phyloP scores from a whole-genome alignment of 2,797 vertebrate species.

The Zenarchopterus dispar region DNA sequence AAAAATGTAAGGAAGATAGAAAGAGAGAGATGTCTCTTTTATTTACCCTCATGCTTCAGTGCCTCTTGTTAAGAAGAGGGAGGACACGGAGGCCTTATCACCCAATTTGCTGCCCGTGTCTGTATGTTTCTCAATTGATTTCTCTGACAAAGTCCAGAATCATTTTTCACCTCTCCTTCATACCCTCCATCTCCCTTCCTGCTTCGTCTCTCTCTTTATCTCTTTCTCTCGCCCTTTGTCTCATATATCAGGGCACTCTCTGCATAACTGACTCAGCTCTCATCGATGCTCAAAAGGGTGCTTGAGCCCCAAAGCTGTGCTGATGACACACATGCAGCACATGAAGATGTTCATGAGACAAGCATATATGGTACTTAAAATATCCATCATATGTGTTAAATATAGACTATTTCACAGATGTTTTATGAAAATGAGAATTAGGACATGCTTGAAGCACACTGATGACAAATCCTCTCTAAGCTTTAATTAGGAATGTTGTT shows the following conservation, averaged over 20 bases:
- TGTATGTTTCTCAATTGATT: constrained; percentile 79
- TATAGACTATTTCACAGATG: constrained; percentile 83
- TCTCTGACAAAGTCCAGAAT: constrained; percentile 78
- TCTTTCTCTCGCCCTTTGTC: constrained; percentile 31
- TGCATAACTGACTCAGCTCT: constrained; percentile 17
- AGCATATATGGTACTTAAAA: constrained; percentile 63
- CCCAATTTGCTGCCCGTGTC: constrained; percentile 79
- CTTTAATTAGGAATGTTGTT: constrained; percentile 86
- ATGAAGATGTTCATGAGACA: constrained; percentile 58
- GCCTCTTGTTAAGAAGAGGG: constrained; percentile 77
- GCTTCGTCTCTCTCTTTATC: constrained; percentile 47
- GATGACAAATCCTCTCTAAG: constrained; percentile 86
- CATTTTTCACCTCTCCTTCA: constrained; percentile 75
- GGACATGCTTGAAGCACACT: constrained; percentile 83
- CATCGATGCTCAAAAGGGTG: constrained; percentile 53
- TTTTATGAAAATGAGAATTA: constrained; percentile 87
- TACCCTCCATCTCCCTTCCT: constrained; percentile 34
- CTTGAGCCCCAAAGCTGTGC: constrained; percentile 49
- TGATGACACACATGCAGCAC: constrained; percentile 47
- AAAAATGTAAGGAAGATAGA: constrained; percentile 45
- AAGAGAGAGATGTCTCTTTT: constrained; percentile 73
- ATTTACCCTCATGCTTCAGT: constrained; percentile 78
- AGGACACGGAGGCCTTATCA: constrained; percentile 75
- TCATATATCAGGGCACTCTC: constrained; percentile 43
- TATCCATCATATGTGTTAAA: constrained; percentile 78